Base-by-base conservation (phyloP, 2,888 invertebrate species). In the Melipona bicolor region DNA sequence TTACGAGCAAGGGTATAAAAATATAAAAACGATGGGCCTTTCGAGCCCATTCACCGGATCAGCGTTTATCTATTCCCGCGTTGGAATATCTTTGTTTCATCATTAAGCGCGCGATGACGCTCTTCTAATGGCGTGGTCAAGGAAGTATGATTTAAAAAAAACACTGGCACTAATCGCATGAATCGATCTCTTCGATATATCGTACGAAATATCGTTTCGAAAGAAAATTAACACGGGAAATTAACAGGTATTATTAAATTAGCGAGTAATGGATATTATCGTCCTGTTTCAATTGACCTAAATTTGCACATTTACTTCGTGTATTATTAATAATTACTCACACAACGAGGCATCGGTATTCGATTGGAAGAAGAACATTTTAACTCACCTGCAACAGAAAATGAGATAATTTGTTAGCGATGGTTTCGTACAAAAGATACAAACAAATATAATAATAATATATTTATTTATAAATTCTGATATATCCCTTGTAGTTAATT, bases 1-100 rank as follows among this genome's bases (percentile, higher is more conserved):
- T 78, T 73, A 64, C 76, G 64, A 54, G 50, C 43, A 43, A 43
- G 19, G 17, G 67, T 81, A 50, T 81, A 81, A 75, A 81, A 83
- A 83, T 71, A 81, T 72, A 49, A 17, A 27, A 68, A 49, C n/a
- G 17, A 32, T 6, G 19, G 5, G 54, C 36, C 64, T 65, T 74
- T 65, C 36, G 19, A 65, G 19, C 74, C 52, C 36, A 24, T 74
- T 62, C 62, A 62, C 50, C 62, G 49, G 21, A 19, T 49, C 61
- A 21, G 24, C 9, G 62, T 61, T n/a, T 52, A 27, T 69, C 52
- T 54, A 62, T 72, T 49, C 43, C 43, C 50, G 21, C 21, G 50
- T 64, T 61, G 15, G 21, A 50, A 36, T 59, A 71, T 13, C 59
- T 24, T 36, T 24, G 21, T 32, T 59, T 59, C 15, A 24, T 70